phyloP scores from a whole-genome alignment of 2,797 vertebrate species.

The Tarsius wallacei region DNA sequence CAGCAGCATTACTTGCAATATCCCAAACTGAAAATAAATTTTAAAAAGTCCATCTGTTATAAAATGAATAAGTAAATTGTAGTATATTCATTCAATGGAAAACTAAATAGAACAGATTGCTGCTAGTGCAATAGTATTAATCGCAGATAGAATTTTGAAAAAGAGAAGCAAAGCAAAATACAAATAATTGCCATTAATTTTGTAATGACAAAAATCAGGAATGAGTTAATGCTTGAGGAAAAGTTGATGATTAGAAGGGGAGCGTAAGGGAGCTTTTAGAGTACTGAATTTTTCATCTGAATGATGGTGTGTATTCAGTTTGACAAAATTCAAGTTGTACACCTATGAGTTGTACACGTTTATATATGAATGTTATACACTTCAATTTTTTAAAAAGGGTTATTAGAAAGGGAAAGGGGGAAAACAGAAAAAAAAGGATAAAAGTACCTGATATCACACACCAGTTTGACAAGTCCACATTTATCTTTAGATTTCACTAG shows the following conservation, averaged over 20 bases:
- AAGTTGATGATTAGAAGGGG: neutral
- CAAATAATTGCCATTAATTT: no score
- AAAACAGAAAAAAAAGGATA: neutral
- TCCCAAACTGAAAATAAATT: conserved; percentile 16
- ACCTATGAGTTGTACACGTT: neutral
- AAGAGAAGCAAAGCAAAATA: conserved; percentile 19
- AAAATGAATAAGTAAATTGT: neutral
- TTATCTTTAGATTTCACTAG: conserved; percentile 34
- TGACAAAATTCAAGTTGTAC: neutral
- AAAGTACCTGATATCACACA: neutral
- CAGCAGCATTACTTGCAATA: neutral
- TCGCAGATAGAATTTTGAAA: conserved; percentile 38
- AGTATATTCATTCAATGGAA: conserved; percentile 12
- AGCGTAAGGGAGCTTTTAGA: neutral
- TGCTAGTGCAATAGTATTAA: neutral
- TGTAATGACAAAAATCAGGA: conserved; percentile 29
- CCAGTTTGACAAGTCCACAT: neutral
- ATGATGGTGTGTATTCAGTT: neutral
- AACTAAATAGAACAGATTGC: neutral
- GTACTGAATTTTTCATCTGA: neutral
- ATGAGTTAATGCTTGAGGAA: neutral
- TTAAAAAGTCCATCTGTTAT: neutral
- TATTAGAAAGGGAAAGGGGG: neutral
- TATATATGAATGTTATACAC: neutral
- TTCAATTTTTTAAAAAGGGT: neutral